Percentiles rank a stretch among this genome's conserved stretches.
Evolutionary conservation across 1,140 invertebrate genomes (phyloP).

Genomic region (Lordiphosa clarofinis): DNA sequence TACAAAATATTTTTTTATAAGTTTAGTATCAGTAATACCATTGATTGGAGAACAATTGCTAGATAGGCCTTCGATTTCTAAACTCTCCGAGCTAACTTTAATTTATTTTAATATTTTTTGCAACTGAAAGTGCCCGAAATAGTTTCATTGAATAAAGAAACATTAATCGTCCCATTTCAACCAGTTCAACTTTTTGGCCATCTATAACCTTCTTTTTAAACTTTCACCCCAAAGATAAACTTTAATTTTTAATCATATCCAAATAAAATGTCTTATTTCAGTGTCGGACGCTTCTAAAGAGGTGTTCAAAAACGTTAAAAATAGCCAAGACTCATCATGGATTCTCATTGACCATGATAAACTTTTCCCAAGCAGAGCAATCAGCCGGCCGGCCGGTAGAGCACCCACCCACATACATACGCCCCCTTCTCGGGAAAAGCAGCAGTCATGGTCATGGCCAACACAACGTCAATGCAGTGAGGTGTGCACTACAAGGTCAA

Average conservation of each 20-base stretch:
- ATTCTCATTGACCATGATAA: conserved; percentile 29
- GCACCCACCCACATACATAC: conserved; percentile 4
- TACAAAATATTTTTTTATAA: no score
- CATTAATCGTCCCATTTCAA: neutral
- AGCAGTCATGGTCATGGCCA: conserved; percentile 46
- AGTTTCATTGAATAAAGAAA: no score
- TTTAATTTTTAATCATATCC: conserved; percentile 37
- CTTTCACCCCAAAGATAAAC: neutral
- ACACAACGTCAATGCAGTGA: conserved; percentile 41
- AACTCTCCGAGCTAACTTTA: no score
- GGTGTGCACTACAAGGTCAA: conserved; percentile 40
- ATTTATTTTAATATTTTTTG: no score
- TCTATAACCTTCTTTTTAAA: neutral
- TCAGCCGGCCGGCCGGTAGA: conserved; percentile 30
- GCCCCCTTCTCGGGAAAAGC: neutral
- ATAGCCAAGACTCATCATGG: conserved; percentile 19
- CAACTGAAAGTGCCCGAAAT: no score
- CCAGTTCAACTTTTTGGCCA: neutral
- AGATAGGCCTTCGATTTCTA: no score
- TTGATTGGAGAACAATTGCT: no score
- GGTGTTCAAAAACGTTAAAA: conserved; percentile 15
- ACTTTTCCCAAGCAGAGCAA: conserved; percentile 22
- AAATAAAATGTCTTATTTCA: conserved; percentile 23
- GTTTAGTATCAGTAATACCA: no score
- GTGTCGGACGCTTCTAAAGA: no score